Percentiles rank a stretch among this genome's conserved stretches.
Evolutionary conservation across 2,888 invertebrate genomes (phyloP).

Genomic region (Bellardia pandia): DNA sequence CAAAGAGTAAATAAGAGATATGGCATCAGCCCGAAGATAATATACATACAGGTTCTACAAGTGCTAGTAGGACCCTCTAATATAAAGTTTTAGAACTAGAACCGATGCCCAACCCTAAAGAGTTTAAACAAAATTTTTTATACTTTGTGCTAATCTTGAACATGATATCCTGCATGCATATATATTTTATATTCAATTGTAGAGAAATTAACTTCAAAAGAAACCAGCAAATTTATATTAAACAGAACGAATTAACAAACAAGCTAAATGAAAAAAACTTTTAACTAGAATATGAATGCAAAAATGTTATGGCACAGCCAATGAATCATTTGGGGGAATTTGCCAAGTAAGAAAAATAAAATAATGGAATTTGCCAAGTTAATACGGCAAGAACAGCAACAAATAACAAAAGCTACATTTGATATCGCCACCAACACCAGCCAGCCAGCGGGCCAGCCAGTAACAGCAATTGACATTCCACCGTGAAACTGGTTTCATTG

Average conservation of each 20-base stretch:
- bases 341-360: constrained; percentile 48
- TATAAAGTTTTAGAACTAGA: no score
- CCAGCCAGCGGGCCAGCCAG: neutral
- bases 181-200: no score
- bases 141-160: no score
- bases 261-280: neutral
- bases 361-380: constrained; percentile 54
- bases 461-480: constrained; percentile 56
- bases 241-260: neutral
- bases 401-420: constrained; percentile 10
- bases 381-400: constrained; percentile 24
- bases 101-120: no score
- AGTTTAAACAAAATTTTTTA: no score
- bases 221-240: neutral
- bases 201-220: no score
- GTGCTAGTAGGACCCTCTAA: no score
- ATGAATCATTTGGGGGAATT: constrained; percentile 63
- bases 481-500: constrained; percentile 47
- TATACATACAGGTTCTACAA: no score
- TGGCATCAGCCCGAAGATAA: no score
- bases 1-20: no score
- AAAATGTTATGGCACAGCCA: constrained; percentile 10
- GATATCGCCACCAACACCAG: constrained; percentile 4
- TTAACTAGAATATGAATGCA: constrained; percentile 9
- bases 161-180: no score